Evolutionary conservation across 2,888 invertebrate species (phyloP).

Genomic region (Drymonia ruficornis): DNA sequence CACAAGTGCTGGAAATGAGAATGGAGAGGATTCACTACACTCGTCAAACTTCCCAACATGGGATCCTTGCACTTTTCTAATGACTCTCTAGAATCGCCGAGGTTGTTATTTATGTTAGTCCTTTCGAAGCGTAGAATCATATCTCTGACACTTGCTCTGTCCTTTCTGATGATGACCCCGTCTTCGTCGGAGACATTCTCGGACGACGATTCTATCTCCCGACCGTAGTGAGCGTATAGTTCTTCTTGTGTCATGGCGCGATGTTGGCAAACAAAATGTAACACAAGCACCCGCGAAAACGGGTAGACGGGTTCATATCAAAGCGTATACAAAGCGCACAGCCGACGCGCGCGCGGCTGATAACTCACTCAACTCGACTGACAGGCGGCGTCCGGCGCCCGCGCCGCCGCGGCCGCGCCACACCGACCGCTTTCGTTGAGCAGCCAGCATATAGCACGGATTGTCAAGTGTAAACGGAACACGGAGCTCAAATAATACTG

Average conservation of each 20-base stretch:
- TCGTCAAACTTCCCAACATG: conserved; percentile 67
- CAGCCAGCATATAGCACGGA: conserved; percentile 24
- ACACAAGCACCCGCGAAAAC: conserved; percentile 61
- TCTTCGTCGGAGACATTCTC: conserved; percentile 68
- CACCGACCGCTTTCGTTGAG: conserved; percentile 35
- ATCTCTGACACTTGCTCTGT: conserved; percentile 70
- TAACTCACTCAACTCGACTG: conserved; percentile 62
- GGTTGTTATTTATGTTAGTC: conserved; percentile 53
- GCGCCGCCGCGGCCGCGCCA: conserved; percentile 48
- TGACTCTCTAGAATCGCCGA: conserved; percentile 67
- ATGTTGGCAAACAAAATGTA: conserved; percentile 52
- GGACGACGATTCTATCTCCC: conserved; percentile 62
- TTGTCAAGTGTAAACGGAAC: conserved; percentile 34
- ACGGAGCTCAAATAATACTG: conserved; percentile 35
- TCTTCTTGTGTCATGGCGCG: conserved; percentile 76
- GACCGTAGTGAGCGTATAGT: conserved; percentile 58
- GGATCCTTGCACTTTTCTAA: conserved; percentile 65
- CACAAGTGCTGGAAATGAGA: conserved; percentile 68
- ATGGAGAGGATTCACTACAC: conserved; percentile 73
- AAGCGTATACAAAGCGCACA: conserved; percentile 56
- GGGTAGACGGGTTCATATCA: conserved; percentile 70
- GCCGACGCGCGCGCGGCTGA: conserved; percentile 60
- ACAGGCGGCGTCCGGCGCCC: conserved; percentile 40
- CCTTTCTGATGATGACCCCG: conserved; percentile 65
- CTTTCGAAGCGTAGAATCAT: conserved; percentile 78